Evolutionary conservation across 2,888 invertebrate species (phyloP).

Genomic region (Drosophila mulleri): DNA sequence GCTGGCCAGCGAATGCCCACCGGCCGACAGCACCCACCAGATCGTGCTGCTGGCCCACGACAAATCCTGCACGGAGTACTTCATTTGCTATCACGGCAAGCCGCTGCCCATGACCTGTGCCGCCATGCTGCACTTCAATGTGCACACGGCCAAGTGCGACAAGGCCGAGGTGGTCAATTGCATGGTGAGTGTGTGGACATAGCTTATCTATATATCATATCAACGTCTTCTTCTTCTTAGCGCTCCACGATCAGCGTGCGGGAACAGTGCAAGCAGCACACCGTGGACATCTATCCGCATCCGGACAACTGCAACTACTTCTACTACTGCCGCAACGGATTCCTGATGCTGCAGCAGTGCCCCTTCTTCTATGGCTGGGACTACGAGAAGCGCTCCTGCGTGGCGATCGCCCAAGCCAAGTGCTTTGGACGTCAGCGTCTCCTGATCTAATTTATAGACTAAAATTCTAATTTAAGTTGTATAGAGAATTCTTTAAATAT

Average conservation of each 20-base stretch:
- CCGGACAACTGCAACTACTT: slow-evolving; percentile 82
- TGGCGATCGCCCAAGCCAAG: slow-evolving; percentile 60
- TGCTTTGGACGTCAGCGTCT: slow-evolving; percentile 52
- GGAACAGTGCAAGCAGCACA: slow-evolving; percentile 69
- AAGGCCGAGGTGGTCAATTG: slow-evolving; percentile 78
- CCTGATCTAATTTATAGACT: neutral
- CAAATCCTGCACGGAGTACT: slow-evolving; percentile 80
- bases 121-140: slow-evolving; percentile 77
- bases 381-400: slow-evolving; percentile 71
- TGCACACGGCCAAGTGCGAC: slow-evolving; percentile 75
- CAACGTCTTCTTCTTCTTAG: slow-evolving; percentile 34
- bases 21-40: slow-evolving; percentile 61
- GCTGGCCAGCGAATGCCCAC: slow-evolving; percentile 66
- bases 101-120: slow-evolving; percentile 78
- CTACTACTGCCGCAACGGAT: slow-evolving; percentile 79
- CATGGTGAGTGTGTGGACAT: slow-evolving; percentile 55
- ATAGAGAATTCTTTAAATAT: too few relatives aligned
- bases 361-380: slow-evolving; percentile 83
- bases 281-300: slow-evolving; percentile 79
- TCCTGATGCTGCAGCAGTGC: slow-evolving; percentile 83
- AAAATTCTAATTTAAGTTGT: slow-evolving; percentile 3
- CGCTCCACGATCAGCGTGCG: slow-evolving; percentile 55
- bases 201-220: neutral
- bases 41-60: slow-evolving; percentile 71
- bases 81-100: slow-evolving; percentile 76